Evolutionary conservation across 2,797 vertebrate genomes (phyloP).

Genomic region (Aphelocoma californica): DNA sequence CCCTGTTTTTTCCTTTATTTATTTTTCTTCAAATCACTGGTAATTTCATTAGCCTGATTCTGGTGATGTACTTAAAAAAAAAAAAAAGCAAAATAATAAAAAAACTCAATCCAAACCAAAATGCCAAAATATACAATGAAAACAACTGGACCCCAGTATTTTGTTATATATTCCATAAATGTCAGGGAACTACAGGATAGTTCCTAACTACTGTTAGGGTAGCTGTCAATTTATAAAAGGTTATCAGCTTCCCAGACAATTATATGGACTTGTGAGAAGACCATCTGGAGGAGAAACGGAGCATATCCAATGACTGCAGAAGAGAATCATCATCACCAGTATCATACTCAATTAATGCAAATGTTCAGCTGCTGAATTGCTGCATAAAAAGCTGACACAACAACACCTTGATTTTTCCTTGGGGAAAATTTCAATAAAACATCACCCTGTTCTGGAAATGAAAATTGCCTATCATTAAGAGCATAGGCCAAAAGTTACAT

Average conservation of each 20-base stretch:
- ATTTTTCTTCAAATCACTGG: background rate
- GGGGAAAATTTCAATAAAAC: slow-evolving; percentile 3
- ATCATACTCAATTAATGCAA: slow-evolving; percentile 46
- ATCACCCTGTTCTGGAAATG: background rate
- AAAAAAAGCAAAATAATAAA: too few species aligned
- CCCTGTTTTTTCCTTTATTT: background rate
- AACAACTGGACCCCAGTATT: background rate
- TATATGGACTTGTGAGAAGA: background rate
- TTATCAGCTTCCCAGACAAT: slow-evolving; percentile 4
- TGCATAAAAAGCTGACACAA: slow-evolving; percentile 22
- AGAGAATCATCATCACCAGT: slow-evolving; percentile 27
- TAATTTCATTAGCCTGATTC: background rate
- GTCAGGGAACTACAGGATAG: background rate
- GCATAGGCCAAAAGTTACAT: background rate
- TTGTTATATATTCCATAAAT: background rate
- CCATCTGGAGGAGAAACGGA: slow-evolving; percentile 57
- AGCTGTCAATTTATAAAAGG: background rate
- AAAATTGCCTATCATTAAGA: background rate
- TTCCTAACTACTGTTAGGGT: background rate
- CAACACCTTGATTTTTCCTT: slow-evolving; percentile 52
- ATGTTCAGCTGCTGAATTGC: slow-evolving; percentile 7
- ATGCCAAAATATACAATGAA: background rate
- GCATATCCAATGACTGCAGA: slow-evolving; percentile 27
- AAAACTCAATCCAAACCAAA: background rate
- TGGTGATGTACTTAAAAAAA: background rate